Evolutionary conservation across 1,140 invertebrate genomes (phyloP), one percentile per base, ranked within the genome.

Genomic region (Drosophila tristis): DNA sequence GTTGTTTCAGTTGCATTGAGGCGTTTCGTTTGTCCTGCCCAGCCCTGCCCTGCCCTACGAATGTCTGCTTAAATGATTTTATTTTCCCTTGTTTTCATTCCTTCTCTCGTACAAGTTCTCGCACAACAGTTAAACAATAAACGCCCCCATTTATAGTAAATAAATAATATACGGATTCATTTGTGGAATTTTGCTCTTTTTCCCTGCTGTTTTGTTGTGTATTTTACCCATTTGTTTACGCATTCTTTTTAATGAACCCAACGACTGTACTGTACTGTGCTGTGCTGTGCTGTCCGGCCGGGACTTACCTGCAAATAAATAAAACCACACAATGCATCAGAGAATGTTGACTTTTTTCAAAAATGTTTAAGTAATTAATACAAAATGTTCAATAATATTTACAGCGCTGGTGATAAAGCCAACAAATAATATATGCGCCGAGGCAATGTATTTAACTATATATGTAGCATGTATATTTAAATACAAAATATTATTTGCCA

Each of bases 251-350:
- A 50, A 65, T 64, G 45, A 62, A 42, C 47, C 39, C 1, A 29
- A 25, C 26, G 26, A 7, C 0, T 29, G 26, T 26, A 0, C 26
- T 7, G n/a, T n/a, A n/a, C n/a, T n/a, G n/a, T n/a, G n/a, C n/a
- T n/a, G 26, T 29, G 5, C 26, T 29, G 26, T 25, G 2, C 55
- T 58, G 39, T 48, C 29, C 39, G n/a, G 35, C 29, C 50, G 35
- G 47, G 54, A 75, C 72, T 75, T 62, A 75, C 72, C 72, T 75
- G 57, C 15, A 80, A 80, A 66, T 75, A 77, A 56, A 60, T 47
- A 47, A 39, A 74, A 56, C 35, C 25, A 25, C 35, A 50, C n/a
- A 60, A 15, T 20, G 45, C 42, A 80, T 71, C 63, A 65, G 48
- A 62, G 66, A 50, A 39, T 50, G 53, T 56, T 54, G 26, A 23